A percentile compares a stretch with the other conserved stretches of the same genome.
These are phyloP conservation scores for Synergus umbraculus DNA, from an alignment of 2,888 invertebrate genomes.

Conservation along the genomic window DNA sequence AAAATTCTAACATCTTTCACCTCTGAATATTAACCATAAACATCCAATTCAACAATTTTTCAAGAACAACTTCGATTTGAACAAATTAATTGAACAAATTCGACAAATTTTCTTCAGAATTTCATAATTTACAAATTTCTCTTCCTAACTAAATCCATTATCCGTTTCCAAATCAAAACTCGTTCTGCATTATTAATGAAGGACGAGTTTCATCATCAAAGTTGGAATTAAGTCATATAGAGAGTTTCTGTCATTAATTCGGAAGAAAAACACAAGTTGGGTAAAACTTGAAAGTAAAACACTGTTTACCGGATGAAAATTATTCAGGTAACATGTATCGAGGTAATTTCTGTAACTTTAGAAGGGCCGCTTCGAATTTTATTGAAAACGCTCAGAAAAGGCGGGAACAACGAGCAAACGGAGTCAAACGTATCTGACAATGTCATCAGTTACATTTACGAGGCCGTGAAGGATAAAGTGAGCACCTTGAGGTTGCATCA, in stretches of 20 bases:
- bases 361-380: background rate
- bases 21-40: no score
- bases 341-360: background rate
- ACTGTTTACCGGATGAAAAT: background rate
- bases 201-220: background rate
- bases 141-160: no score
- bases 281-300: no score
- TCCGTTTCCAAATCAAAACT: no score
- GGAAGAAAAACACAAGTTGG: background rate
- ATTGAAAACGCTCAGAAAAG: background rate
- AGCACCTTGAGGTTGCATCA: slow-evolving; percentile 78
- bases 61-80: no score
- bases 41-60: no score
- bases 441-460: slow-evolving; percentile 78
- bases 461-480: slow-evolving; percentile 76
- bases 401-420: slow-evolving; percentile 29
- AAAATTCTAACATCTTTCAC: no score
- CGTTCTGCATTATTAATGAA: background rate
- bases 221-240: background rate
- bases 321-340: background rate
- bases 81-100: background rate
- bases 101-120: no score
- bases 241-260: background rate
- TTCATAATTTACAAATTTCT: no score
- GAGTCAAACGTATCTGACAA: slow-evolving; percentile 75